Conservation (phyloP, 2,888 invertebrate genomes). For the Ophion slaviceki region DNA sequence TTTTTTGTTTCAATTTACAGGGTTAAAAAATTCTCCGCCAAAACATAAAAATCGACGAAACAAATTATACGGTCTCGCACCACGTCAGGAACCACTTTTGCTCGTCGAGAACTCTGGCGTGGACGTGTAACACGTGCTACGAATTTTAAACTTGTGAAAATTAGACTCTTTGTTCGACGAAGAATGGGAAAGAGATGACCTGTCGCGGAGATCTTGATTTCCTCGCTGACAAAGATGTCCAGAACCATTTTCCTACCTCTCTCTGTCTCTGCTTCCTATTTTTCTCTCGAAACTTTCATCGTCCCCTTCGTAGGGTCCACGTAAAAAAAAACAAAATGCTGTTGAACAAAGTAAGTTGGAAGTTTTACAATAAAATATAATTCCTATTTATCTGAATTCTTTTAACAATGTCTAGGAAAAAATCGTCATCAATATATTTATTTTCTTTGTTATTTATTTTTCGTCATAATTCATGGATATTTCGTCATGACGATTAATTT, state of each 20-base stretch:
- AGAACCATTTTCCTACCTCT: neutral
- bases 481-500: too few species aligned
- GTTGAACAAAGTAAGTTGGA: neutral
- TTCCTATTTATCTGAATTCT: neutral
- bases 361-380: neutral
- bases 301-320: neutral
- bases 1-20: neutral
- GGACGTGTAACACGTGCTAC: conserved; percentile 35
- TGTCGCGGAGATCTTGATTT: conserved; percentile 30
- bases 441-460: neutral
- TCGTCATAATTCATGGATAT: neutral
- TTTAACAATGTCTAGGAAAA: neutral
- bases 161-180: conserved; percentile 38
- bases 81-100: conserved; percentile 2
- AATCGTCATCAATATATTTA: neutral
- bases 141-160: conserved; percentile 28
- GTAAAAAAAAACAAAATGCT: neutral
- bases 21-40: neutral
- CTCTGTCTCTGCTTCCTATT: neutral
- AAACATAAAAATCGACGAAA: neutral
- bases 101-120: conserved; percentile 6
- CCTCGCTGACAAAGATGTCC: conserved; percentile 10
- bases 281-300: neutral
- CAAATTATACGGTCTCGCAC: neutral
- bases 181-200: conserved; percentile 8